Evolutionary conservation across 2,888 invertebrate species (phyloP), one percentile per base, ranked within the genome.

Genomic region (Acanthoscelides obtectus): DNA sequence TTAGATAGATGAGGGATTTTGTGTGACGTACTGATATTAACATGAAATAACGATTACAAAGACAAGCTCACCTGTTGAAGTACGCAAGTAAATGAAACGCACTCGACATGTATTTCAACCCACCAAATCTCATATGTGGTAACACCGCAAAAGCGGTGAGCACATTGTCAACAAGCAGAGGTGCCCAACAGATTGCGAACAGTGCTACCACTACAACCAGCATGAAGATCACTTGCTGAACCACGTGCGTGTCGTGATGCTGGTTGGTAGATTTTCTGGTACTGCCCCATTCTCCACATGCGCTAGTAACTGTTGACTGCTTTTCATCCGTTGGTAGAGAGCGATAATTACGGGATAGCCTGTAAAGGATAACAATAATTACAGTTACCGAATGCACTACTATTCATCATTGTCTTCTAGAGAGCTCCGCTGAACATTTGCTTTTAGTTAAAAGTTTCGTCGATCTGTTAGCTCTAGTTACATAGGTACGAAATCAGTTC

Each of bases 171-270:
- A 91, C 86, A 66, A 91, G 85, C 75, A 90, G 83, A 0, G 93
- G 93, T 45, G 88, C 88, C 92, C 92, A 93, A 81, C 92, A 92
- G 67, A 92, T 81, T 21, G 89, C 88, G 83, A 92, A 93, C 45
- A 92, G 84, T 0, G 90, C 86, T 65, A 93, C 90, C 20, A 93
- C 90, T 0, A 90, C 89, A 0, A 92, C 89, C 77, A 93, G 84
- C 92, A 93, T 93, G 83, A 90, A 91, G 76, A 92, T 89, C n/a
- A 92, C 92, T 90, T 92, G 86, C 67, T 83, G 83, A 0, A 84
- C 84, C 78, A 82, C 81, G 27, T 76, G 75, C 20, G 78, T 81
- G 70, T 83, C 83, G 70, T 82, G 82, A 71, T 80, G 77, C 63
- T 74, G 74, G 69, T 70, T 70, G 66, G 72, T 22, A n/a, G 75